Conservation (phyloP, 2,888 invertebrate genomes). For the Philhelius pedissequus region DNA sequence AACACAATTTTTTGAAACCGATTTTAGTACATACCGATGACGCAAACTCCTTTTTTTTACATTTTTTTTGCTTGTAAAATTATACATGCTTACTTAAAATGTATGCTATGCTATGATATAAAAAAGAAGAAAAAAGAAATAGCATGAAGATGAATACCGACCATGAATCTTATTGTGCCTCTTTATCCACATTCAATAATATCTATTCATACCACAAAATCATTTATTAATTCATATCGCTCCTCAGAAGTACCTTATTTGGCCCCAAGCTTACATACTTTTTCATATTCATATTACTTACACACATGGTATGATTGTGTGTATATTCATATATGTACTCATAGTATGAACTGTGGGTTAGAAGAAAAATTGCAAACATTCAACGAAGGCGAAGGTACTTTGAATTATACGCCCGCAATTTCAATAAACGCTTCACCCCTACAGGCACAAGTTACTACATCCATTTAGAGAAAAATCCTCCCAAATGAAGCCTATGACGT, state of each 20-base stretch:
- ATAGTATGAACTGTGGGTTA: neutral
- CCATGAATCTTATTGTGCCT: too few species aligned
- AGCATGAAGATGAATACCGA: too few species aligned
- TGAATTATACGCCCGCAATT: neutral
- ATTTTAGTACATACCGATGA: too few species aligned
- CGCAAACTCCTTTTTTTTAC: too few species aligned
- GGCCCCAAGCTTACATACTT: neutral
- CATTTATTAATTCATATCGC: neutral
- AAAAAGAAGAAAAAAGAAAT: too few species aligned
- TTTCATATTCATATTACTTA: too few species aligned
- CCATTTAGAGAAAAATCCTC: neutral
- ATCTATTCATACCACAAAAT: neutral
- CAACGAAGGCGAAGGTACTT: neutral
- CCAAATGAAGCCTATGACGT: constrained; percentile 1
- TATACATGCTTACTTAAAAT: too few species aligned
- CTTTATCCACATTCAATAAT: neutral
- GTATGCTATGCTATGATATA: too few species aligned
- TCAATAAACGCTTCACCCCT: neutral
- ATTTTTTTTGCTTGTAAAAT: too few species aligned
- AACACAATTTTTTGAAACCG: too few species aligned
- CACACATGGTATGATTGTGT: neutral
- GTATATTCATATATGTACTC: neutral
- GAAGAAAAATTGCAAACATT: neutral
- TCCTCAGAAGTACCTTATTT: neutral
- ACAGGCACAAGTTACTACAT: neutral